Evolutionary conservation across 2,888 invertebrate species (phyloP).

Genomic region (Acanthosepion esculentum): DNA sequence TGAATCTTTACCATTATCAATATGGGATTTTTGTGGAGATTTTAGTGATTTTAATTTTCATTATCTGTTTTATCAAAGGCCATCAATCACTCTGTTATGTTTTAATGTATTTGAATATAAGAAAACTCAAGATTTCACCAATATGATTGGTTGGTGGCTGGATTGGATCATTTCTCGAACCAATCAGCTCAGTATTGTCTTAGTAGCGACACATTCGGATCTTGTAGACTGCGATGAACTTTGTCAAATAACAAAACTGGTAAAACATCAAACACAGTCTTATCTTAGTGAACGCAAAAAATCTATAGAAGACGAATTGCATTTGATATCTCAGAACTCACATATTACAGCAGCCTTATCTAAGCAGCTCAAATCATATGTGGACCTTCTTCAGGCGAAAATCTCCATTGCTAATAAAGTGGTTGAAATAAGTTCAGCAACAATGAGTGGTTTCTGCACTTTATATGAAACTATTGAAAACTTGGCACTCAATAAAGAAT

Average conservation of each 20-base stretch:
- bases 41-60: slow-evolving; percentile 68
- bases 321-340: slow-evolving; percentile 66
- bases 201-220: slow-evolving; percentile 72
- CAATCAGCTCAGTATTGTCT: slow-evolving; percentile 68
- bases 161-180: slow-evolving; percentile 72
- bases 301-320: slow-evolving; percentile 65
- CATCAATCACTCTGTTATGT: slow-evolving; percentile 67
- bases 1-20: slow-evolving; percentile 62
- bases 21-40: slow-evolving; percentile 73
- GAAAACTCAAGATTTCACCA: slow-evolving; percentile 42
- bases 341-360: slow-evolving; percentile 71
- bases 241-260: slow-evolving; percentile 57
- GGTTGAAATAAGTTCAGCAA: slow-evolving; percentile 66
- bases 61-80: slow-evolving; percentile 69
- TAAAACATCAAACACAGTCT: slow-evolving; percentile 56
- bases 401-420: slow-evolving; percentile 65
- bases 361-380: slow-evolving; percentile 69
- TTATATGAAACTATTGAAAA: slow-evolving; percentile 65
- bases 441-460: slow-evolving; percentile 63
- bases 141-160: slow-evolving; percentile 71
- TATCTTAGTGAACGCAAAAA: slow-evolving; percentile 59
- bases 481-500: slow-evolving; percentile 63
- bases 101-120: slow-evolving; percentile 71
- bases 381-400: slow-evolving; percentile 67
- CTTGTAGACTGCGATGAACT: slow-evolving; percentile 56